These are phyloP conservation scores for Amitus sp. DNA, from an alignment of 2,888 invertebrate genomes.

Conservation along the genomic window DNA sequence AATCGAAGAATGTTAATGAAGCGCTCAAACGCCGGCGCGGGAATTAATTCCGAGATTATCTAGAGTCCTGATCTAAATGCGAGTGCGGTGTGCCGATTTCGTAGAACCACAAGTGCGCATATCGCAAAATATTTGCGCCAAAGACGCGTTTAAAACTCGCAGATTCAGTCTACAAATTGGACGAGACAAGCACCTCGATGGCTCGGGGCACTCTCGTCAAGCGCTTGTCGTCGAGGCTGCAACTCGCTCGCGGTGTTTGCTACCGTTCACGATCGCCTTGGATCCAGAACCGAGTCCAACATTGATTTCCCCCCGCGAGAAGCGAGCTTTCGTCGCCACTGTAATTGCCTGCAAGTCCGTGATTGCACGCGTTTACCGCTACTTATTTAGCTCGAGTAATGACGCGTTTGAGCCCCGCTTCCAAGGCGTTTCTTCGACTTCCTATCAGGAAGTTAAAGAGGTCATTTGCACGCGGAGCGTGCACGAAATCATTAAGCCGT, in stretches of 20 bases:
- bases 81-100: conserved; percentile 4
- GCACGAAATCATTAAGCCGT: conserved; percentile 7
- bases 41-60: conserved; percentile 1
- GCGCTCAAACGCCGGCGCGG: not conserved
- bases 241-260: conserved; percentile 25
- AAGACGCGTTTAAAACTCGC: conserved; percentile 14
- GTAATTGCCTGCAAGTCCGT: too few relatives aligned
- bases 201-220: conserved; percentile 33
- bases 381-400: too few relatives aligned
- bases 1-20: conserved; percentile 3
- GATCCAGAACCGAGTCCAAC: conserved; percentile 12
- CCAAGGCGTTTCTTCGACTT: not conserved
- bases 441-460: not conserved
- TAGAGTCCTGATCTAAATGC: conserved; percentile 1
- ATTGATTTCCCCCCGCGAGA: conserved; percentile 15
- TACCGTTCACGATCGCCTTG: conserved; percentile 28
- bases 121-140: conserved; percentile 21
- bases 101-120: conserved; percentile 2
- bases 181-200: conserved; percentile 30
- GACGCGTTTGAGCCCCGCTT: too few relatives aligned
- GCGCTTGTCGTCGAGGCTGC: conserved; percentile 35
- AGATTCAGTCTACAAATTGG: conserved; percentile 24
- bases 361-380: too few relatives aligned
- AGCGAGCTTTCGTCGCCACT: too few relatives aligned
- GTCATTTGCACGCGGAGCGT: conserved; percentile 4